Percentiles rank a stretch among this genome's conserved stretches.
Conservation (phyloP, 2,888 invertebrate genomes). For the Dioctria linearis region DNA sequence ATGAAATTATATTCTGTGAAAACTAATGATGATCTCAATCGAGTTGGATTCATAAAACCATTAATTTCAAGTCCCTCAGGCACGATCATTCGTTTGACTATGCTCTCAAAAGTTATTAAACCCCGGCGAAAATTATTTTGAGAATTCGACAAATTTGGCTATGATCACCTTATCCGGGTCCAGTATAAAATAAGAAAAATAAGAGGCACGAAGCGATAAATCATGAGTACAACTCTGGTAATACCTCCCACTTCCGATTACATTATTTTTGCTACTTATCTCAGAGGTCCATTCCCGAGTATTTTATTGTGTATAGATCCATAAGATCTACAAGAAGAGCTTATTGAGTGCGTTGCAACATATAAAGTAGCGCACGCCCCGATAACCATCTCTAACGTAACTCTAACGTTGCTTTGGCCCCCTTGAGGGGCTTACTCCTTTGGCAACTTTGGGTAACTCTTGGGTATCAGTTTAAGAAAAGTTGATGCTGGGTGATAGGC, state of each 20-base stretch:
- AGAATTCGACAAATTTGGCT: too few species aligned
- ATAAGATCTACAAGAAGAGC: neutral
- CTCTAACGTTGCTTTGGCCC: too few species aligned
- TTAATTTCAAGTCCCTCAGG: too few species aligned
- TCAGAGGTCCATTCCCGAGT: neutral
- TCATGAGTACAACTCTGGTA: neutral
- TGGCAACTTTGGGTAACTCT: constrained; percentile 43
- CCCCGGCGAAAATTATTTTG: too few species aligned
- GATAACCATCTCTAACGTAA: constrained; percentile 41
- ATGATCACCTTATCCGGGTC: too few species aligned
- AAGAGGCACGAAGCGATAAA: neutral
- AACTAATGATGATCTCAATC: too few species aligned
- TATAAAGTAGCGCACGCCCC: constrained; percentile 39
- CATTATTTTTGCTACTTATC: constrained; percentile 37
- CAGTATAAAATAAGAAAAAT: too few species aligned
- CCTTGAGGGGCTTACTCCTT: too few species aligned
- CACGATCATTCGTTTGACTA: too few species aligned
- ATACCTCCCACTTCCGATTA: constrained; percentile 33
- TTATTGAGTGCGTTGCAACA: constrained; percentile 31
- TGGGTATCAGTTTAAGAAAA: constrained; percentile 18
- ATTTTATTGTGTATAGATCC: neutral
- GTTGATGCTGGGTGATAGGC: constrained; percentile 37
- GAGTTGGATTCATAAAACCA: too few species aligned
- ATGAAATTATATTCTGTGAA: too few species aligned
- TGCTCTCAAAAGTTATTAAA: too few species aligned